These are phyloP conservation scores for Notarius lentiginosus DNA, from an alignment of 2,113 vertebrate genomes.

Conservation along the genomic window DNA sequence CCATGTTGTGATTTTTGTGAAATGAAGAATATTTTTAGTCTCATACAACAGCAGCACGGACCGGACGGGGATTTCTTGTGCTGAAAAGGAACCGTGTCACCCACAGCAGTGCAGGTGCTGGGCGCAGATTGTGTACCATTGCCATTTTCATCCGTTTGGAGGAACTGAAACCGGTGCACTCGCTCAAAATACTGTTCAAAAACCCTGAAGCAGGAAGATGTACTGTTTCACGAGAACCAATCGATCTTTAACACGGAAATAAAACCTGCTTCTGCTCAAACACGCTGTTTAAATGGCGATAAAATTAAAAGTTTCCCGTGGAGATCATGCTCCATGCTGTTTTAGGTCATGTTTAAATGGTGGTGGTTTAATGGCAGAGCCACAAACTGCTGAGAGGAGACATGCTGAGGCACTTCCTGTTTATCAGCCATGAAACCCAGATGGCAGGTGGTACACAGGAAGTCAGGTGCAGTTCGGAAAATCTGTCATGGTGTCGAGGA, in stretches of 20 bases:
- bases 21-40: background rate
- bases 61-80: background rate
- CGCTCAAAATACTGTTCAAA: background rate
- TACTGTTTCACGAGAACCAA: no score
- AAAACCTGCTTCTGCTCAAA: background rate
- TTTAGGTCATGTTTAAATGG: background rate
- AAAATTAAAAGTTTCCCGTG: no score
- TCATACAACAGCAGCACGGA: background rate
- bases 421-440: background rate
- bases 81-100: background rate
- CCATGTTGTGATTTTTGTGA: background rate
- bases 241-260: no score
- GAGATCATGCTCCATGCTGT: no score
- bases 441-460: background rate
- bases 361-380: background rate
- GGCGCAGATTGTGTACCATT: background rate
- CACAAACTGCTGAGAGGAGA: background rate
- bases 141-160: background rate
- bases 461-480: background rate
- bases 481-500: background rate
- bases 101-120: background rate
- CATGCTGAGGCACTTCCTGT: background rate
- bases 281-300: no score
- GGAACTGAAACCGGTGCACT: slow-evolving; percentile 14
- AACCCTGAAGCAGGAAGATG: background rate